phyloP scores from a whole-genome alignment of 2,888 invertebrate species.

The Malacosoma neustria region DNA sequence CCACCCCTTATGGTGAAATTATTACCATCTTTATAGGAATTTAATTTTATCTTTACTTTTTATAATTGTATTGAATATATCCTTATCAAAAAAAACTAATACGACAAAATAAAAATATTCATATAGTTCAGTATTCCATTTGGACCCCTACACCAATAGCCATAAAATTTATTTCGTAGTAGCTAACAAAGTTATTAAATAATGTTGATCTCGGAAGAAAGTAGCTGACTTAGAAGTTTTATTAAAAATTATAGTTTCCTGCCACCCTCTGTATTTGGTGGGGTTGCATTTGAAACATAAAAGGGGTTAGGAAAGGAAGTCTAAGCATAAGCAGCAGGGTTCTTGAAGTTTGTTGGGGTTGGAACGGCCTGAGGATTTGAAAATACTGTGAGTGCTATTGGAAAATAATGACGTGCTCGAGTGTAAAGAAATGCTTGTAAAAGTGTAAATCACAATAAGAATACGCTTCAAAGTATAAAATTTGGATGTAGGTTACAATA shows the following conservation, averaged over 20 bases:
- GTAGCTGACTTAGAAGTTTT: slow-evolving; percentile 25
- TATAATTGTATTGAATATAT: too few species aligned
- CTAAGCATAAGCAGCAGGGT: neutral
- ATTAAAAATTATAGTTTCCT: slow-evolving; percentile 20
- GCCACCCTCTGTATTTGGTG: neutral
- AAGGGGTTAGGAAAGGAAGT: neutral
- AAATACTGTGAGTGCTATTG: neutral
- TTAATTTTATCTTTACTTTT: too few species aligned
- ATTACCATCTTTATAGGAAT: too few species aligned
- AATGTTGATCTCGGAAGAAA: slow-evolving; percentile 30
- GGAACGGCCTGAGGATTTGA: neutral
- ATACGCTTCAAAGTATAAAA: too few species aligned
- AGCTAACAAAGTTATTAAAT: slow-evolving; percentile 33
- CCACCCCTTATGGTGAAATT: too few species aligned
- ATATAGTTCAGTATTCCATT: slow-evolving; percentile 34
- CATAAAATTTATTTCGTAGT: slow-evolving; percentile 43
- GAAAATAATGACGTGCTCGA: neutral
- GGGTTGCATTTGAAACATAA: neutral
- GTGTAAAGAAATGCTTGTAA: neutral
- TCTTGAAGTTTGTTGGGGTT: neutral
- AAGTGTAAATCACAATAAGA: neutral
- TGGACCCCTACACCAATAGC: slow-evolving; percentile 38
- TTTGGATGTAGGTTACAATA: too few species aligned
- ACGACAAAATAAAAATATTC: too few species aligned
- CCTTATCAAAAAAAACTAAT: too few species aligned